phyloP scores from a whole-genome alignment of 2,113 vertebrate species.

The Lycocorax pyrrhopterus region DNA sequence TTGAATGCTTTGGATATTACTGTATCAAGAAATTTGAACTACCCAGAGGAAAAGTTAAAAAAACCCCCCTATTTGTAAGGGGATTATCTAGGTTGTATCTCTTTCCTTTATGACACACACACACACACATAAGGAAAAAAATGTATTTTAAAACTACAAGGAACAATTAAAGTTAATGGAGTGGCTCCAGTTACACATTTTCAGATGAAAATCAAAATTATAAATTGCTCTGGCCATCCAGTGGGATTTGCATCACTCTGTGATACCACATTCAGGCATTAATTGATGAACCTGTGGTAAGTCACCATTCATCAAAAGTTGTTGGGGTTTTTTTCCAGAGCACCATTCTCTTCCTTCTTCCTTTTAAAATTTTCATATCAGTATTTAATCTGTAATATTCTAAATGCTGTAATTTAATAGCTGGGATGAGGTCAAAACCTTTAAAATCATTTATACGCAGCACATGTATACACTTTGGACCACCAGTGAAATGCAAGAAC shows the following conservation, averaged over 20 bases:
- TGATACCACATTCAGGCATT: neutral
- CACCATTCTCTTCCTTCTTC: neutral
- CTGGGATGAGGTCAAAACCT: neutral
- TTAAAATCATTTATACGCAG: neutral
- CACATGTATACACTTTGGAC: neutral
- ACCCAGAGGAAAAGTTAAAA: neutral
- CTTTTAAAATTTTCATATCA: neutral
- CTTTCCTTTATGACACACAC: neutral
- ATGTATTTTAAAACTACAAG: neutral
- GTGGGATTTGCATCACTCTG: neutral
- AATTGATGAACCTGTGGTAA: neutral
- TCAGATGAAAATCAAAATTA: slow-evolving; percentile 24
- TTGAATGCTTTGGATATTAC: neutral
- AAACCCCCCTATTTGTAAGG: neutral
- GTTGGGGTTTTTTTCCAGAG: neutral
- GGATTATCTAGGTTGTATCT: neutral
- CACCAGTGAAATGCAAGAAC: neutral
- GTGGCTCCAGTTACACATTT: slow-evolving; percentile 15
- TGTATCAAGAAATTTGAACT: slow-evolving; percentile 32
- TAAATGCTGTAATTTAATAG: neutral
- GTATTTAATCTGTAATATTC: neutral
- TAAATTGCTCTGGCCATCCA: neutral
- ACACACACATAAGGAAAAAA: neutral
- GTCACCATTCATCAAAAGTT: neutral
- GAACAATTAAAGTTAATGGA: neutral